Evolutionary conservation across 2,888 invertebrate genomes (phyloP), one percentile per base, ranked within the genome.

Genomic region (Caenorhabditis zanzibari): DNA sequence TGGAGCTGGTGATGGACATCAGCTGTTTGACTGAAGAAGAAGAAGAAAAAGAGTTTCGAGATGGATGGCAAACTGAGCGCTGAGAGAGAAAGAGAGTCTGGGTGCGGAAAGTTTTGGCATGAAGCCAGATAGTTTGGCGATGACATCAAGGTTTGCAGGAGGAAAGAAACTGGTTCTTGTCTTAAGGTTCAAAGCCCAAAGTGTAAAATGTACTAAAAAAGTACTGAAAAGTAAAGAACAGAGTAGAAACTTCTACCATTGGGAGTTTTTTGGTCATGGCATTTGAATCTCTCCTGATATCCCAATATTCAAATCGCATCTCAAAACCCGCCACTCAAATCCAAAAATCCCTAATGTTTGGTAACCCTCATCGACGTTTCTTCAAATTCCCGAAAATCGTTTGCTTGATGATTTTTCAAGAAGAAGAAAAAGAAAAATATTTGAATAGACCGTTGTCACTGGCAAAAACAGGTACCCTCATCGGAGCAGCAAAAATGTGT

Each of bases 1-100:
- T 3, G 58, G 44, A 41, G 61, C 59, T 32, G n/a, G 35, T 41
- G 76, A 66, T 82, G 82, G 82, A 82, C 82, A 82, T 82, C 82
- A 82, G 82, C 82, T 82, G 82, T 64, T 79, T 63, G 69, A 59
- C 14, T 28, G 71, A 47, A 19, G 2, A 41, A n/a, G n/a, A n/a
- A n/a, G n/a, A n/a, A n/a, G n/a, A n/a, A 58, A 35, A 54, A 73
- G 54, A 52, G 63, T 63, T 52, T 63, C 63, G 76, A 59, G 56
- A 41, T n/a, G n/a, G n/a, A 77, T 68, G 66, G 66, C 52, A 66
- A 68, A 68, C 54, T 68, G 22, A n/a, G 68, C 68, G 54, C 52
- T 68, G 52, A 3, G 19, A 52, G 44, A 44, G 38, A 54, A 68
- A 35, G 35, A 54, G 35, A 32, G 16, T 24, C 9, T 52, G 26